Evolutionary conservation across 2,113 vertebrate species (phyloP).

Genomic region (Thalassoma bifasciatum): DNA sequence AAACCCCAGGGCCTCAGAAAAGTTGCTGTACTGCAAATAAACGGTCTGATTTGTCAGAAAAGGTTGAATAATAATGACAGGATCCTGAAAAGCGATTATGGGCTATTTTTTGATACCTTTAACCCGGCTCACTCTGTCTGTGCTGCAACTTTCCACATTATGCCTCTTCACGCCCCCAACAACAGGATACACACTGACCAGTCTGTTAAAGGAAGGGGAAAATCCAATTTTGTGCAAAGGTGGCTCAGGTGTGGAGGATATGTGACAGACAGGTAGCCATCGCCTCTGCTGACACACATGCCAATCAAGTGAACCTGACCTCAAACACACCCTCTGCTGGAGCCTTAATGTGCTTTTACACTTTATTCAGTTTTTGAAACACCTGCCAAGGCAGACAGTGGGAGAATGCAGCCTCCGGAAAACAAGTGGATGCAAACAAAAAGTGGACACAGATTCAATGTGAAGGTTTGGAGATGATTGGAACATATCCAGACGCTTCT

Average conservation of each 20-base stretch:
- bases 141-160: slow-evolving; percentile 26
- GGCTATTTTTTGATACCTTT: not conserved
- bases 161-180: slow-evolving; percentile 5
- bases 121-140: not conserved
- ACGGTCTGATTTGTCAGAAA: slow-evolving; percentile 4
- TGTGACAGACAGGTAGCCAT: slow-evolving; percentile 41
- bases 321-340: not conserved
- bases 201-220: slow-evolving; percentile 19
- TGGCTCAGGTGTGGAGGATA: slow-evolving; percentile 27
- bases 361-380: not conserved
- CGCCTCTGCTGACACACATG: slow-evolving; percentile 25
- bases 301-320: slow-evolving; percentile 30
- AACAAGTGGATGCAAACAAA: not conserved
- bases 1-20: slow-evolving; percentile 13
- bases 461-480: too few species aligned
- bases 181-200: slow-evolving; percentile 19
- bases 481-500: too few species aligned
- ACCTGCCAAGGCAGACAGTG: not conserved
- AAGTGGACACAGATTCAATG: too few species aligned
- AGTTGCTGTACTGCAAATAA: not conserved
- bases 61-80: slow-evolving; percentile 15
- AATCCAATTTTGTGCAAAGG: slow-evolving; percentile 50
- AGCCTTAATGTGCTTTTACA: not conserved
- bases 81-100: not conserved
- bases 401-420: not conserved